Percentiles rank a stretch among this genome's conserved stretches.
These are phyloP conservation scores for Conomelus anceps DNA, from an alignment of 2,888 invertebrate species.

Conservation along the genomic window DNA sequence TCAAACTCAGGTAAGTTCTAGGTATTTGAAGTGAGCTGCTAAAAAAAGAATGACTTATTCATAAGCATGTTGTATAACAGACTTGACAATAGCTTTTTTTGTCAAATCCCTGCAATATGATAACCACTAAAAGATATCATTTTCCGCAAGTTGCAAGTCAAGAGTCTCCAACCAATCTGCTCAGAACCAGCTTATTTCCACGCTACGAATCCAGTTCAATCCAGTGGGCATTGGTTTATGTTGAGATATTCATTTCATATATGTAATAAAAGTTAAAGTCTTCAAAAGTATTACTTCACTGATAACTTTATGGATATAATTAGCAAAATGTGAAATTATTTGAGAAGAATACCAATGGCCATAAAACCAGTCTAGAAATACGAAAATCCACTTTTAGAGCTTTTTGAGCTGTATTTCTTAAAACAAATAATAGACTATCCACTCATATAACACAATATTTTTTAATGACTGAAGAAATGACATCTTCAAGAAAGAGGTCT, in stretches of 20 bases:
- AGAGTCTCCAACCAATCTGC: background rate
- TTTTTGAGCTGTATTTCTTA: background rate
- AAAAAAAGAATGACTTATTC: background rate
- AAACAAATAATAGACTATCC: background rate
- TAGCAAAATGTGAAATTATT: background rate
- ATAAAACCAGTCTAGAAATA: background rate
- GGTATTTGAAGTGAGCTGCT: background rate
- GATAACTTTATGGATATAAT: background rate
- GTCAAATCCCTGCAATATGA: background rate
- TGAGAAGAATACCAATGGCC: background rate
- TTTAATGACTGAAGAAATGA: no score
- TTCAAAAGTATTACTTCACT: background rate
- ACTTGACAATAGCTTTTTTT: background rate
- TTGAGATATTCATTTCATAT: background rate
- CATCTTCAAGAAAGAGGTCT: no score
- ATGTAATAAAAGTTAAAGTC: background rate
- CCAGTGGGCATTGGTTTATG: background rate
- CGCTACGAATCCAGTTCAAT: background rate
- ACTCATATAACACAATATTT: no score
- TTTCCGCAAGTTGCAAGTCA: background rate
- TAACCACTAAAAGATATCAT: background rate
- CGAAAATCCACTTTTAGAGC: background rate
- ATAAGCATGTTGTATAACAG: background rate
- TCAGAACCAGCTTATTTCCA: no score
- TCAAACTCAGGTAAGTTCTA: background rate